Conservation (phyloP, 2,888 invertebrate genomes). For the Vanessa cardui region DNA sequence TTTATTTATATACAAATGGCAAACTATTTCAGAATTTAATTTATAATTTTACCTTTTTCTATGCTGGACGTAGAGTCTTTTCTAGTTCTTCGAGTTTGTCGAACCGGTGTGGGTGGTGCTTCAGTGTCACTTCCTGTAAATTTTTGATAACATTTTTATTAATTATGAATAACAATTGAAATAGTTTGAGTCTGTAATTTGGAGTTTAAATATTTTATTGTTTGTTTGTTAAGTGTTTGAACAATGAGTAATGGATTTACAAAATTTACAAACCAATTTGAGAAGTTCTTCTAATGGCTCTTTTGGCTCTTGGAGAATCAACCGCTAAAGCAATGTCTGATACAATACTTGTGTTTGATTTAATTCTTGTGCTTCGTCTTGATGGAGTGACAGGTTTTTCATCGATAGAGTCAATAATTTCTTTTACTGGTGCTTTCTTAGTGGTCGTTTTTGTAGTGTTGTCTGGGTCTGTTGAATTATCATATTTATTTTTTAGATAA, state of each 20-base stretch:
- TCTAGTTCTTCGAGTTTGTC: slow-evolving; percentile 59
- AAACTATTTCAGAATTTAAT: not conserved
- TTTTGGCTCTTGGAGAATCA: slow-evolving; percentile 71
- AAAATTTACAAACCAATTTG: slow-evolving; percentile 57
- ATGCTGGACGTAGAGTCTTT: slow-evolving; percentile 68
- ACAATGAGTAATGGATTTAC: not conserved
- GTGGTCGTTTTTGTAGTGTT: slow-evolving; percentile 54
- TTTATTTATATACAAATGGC: not conserved
- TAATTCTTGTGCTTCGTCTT: slow-evolving; percentile 63
- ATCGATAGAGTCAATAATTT: slow-evolving; percentile 53
- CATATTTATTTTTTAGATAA: no score
- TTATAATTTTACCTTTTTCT: slow-evolving; percentile 61
- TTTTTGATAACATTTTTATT: not conserved
- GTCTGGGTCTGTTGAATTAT: slow-evolving; percentile 44
- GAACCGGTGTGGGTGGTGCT: slow-evolving; percentile 58
- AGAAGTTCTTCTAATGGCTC: slow-evolving; percentile 67
- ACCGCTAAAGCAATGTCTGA: slow-evolving; percentile 54
- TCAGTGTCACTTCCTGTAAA: slow-evolving; percentile 74
- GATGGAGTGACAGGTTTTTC: slow-evolving; percentile 61
- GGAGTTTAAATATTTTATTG: no score
- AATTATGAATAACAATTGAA: no score
- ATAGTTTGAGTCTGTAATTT: no score
- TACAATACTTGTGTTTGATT: slow-evolving; percentile 57
- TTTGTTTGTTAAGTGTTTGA: no score
- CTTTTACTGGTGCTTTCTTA: slow-evolving; percentile 55